phyloP scores from a whole-genome alignment of 2,888 invertebrate genomes.

The Rhamnusium bicolor region DNA sequence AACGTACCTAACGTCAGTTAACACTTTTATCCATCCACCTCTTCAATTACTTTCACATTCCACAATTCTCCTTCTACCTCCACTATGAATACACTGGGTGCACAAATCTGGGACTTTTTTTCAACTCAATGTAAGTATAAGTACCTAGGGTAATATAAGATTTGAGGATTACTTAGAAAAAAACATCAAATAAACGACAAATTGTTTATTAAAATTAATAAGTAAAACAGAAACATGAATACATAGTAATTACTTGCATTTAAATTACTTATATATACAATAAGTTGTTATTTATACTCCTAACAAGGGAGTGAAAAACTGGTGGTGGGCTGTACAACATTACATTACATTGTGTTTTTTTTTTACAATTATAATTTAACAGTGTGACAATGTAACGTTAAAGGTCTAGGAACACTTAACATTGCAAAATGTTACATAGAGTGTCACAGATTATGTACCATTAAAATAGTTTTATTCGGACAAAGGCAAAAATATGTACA shows the following conservation, averaged over 20 bases:
- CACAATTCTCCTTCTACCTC: too few species aligned
- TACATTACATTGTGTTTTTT: slow-evolving; percentile 63
- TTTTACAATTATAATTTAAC: slow-evolving; percentile 56
- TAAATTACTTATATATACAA: slow-evolving; percentile 70
- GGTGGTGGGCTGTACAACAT: slow-evolving; percentile 61
- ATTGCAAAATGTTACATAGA: slow-evolving; percentile 50
- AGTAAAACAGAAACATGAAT: slow-evolving; percentile 73
- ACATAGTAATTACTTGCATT: slow-evolving; percentile 68
- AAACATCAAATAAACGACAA: slow-evolving; percentile 67
- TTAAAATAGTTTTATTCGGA: slow-evolving; percentile 17
- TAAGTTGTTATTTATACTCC: slow-evolving; percentile 68
- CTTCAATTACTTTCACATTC: too few species aligned
- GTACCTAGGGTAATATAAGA: too few species aligned
- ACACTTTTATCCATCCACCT: too few species aligned
- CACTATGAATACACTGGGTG: too few species aligned
- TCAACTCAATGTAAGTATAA: too few species aligned
- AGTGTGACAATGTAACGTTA: slow-evolving; percentile 69
- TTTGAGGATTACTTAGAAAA: slow-evolving; percentile 25
- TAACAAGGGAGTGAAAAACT: slow-evolving; percentile 62
- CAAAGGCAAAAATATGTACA: slow-evolving; percentile 17
- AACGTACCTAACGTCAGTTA: too few species aligned
- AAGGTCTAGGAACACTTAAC: slow-evolving; percentile 64
- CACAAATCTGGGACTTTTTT: too few species aligned
- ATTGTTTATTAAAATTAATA: slow-evolving; percentile 73
- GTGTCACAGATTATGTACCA: slow-evolving; percentile 46